phyloP scores from a whole-genome alignment of 1,140 invertebrate species.

The Lanistes nyassanus region DNA sequence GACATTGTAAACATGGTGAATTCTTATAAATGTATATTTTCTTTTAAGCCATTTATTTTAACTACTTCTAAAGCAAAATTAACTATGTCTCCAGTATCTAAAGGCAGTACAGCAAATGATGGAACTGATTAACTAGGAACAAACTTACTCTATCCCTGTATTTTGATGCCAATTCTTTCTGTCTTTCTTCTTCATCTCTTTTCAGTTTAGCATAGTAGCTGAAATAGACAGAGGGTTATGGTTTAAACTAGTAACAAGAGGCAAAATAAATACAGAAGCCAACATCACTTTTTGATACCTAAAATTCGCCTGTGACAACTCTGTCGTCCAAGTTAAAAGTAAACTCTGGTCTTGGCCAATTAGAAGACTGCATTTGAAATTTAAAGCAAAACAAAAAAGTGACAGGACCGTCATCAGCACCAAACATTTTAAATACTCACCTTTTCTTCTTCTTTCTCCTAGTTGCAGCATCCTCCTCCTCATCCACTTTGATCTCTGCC shows the following conservation, averaged over 20 bases:
- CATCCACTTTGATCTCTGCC: conserved; percentile 33
- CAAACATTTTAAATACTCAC: conserved; percentile 92
- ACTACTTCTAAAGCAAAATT: too few relatives aligned
- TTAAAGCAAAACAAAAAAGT: too few relatives aligned
- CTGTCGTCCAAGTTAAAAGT: too few relatives aligned
- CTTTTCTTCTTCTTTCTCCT: conserved; percentile 71
- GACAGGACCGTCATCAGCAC: conserved; percentile 84
- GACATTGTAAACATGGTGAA: too few relatives aligned
- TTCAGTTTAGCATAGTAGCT: conserved; percentile 93
- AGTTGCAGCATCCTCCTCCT: conserved; percentile 57
- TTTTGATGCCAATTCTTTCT: conserved; percentile 94
- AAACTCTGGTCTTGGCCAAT: too few relatives aligned
- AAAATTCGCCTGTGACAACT: too few relatives aligned
- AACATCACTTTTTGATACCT: too few relatives aligned
- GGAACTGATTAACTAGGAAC: not conserved
- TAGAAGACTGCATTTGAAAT: too few relatives aligned
- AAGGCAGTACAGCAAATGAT: too few relatives aligned
- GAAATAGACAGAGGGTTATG: conserved; percentile 27
- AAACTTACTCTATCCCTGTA: conserved; percentile 83
- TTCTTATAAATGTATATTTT: too few relatives aligned
- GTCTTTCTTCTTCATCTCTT: conserved; percentile 94
- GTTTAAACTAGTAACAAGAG: not conserved
- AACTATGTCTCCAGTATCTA: too few relatives aligned
- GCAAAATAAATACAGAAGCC: not conserved
- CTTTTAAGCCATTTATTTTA: too few relatives aligned